Evolutionary conservation across 2,888 invertebrate species (phyloP), one percentile per base, ranked within the genome.

Genomic region (Cataglyphis albicans): DNA sequence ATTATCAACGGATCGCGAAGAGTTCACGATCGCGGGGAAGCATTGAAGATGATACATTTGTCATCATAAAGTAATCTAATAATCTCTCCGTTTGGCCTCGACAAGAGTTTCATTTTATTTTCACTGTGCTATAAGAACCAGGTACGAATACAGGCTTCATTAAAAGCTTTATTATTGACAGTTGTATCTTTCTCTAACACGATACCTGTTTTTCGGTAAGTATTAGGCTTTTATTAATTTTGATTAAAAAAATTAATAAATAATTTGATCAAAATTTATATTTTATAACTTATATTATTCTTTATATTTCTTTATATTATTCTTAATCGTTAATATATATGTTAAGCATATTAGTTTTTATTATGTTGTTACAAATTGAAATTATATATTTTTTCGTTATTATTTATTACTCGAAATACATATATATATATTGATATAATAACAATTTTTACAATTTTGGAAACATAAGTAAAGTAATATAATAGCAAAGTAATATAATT

Each of bases 11-110:
- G 83, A 87, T 25, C 73, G 59, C 72, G 38, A 82, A 64, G 15
- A 55, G 44, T 73, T 72, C 80, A 76, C 48, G 63, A 74, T 78
- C 44, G 72, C n/a, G 44, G 57, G 64, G 10, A 76, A 52, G 59
- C 65, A 12, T 35, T 55, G 9, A 63, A 72, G 55, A 74, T 73
- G 75, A 82, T 84, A 86, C 82, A 84, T 88, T 87, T 84, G 74
- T 85, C 55, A 41, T 67, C 44, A 10, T 87, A 84, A 65, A 82
- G 35, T 86, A 87, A 86, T 83, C 76, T 83, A 72, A 74, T 65
- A 7, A 25, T 41, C 10, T 29, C 21, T 44, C 25, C 18, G 3
- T 6, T 44, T 63, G 35, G 29, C n/a, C 6, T 52, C n/a, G 18
- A 29, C 63, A 32, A 44, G 25, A 25, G 61, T 44, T 64, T 48